phyloP scores from a whole-genome alignment of 1,140 invertebrate genomes.

The Acromyrmex charruanus region DNA sequence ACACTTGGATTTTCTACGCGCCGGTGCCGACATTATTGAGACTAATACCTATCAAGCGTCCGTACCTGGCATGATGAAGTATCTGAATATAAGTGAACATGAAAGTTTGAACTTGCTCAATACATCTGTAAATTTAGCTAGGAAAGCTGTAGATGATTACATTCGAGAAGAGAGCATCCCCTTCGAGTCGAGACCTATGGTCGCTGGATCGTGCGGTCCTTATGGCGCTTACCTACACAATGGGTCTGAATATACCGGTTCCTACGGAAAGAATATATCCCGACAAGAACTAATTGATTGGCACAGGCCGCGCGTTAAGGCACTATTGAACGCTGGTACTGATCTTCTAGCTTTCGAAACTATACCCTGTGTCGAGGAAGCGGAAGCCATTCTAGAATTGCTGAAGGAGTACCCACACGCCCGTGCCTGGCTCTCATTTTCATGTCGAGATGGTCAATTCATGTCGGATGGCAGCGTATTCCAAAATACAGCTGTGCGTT shows the following conservation, averaged over 20 bases:
- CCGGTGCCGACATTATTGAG: conserved; percentile 94
- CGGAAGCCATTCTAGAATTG: conserved; percentile 92
- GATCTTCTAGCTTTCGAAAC: conserved; percentile 96
- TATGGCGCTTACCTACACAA: conserved; percentile 96
- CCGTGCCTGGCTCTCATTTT: conserved; percentile 95
- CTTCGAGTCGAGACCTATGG: conserved; percentile 83
- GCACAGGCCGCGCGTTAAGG: conserved; percentile 92
- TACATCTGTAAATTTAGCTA: conserved; percentile 90
- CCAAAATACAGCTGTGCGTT: conserved; percentile 87
- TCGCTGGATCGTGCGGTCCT: conserved; percentile 95
- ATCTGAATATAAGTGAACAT: conserved; percentile 89
- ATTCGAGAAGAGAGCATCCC: conserved; percentile 82
- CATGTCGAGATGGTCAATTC: conserved; percentile 90
- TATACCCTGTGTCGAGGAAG: conserved; percentile 94
- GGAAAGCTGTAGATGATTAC: conserved; percentile 87
- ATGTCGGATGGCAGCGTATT: conserved; percentile 93
- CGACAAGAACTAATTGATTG: conserved; percentile 90
- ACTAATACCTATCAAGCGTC: conserved; percentile 97
- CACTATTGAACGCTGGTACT: conserved; percentile 92
- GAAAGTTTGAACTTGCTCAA: conserved; percentile 90
- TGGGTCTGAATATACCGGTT: conserved; percentile 96
- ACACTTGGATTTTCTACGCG: conserved; percentile 93
- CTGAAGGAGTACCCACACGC: conserved; percentile 90
- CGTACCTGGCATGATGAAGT: conserved; percentile 91
- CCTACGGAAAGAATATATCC: conserved; percentile 91